Evolutionary conservation across 2,888 invertebrate species (phyloP).

Genomic region (Volucella zonaria): DNA sequence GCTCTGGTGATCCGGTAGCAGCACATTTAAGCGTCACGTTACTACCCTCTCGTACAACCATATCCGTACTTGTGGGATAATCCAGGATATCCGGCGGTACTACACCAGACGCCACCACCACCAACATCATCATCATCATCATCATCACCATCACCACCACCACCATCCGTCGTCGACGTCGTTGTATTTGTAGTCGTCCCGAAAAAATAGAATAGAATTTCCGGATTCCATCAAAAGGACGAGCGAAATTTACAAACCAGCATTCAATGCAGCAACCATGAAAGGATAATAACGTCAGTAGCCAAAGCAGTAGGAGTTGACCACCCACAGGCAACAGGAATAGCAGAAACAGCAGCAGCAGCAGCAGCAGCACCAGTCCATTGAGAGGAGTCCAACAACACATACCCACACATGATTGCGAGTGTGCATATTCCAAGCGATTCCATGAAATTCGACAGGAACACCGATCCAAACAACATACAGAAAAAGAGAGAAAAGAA

Average conservation of each 20-base stretch:
- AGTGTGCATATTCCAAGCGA: conserved; percentile 59
- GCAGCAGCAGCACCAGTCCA: conserved; percentile 15
- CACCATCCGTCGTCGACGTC: too few species aligned
- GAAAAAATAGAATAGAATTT: conserved; percentile 54
- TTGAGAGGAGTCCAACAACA: conserved; percentile 33
- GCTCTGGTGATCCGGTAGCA: conserved; percentile 93
- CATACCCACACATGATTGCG: conserved; percentile 14
- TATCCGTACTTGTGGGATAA: conserved; percentile 92
- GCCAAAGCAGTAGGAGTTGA: conserved; percentile 36
- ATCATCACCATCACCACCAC: conserved; percentile 2
- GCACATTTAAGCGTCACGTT: conserved; percentile 94
- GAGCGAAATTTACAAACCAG: conserved; percentile 68
- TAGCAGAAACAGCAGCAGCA: conserved; percentile 15
- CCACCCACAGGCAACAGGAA: conserved; percentile 47
- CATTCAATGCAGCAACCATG: conserved; percentile 72
- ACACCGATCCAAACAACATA: conserved; percentile 35
- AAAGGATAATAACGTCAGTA: conserved; percentile 70
- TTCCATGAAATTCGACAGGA: conserved; percentile 70
- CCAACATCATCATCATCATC: conserved; percentile 53
- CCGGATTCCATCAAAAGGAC: conserved; percentile 67
- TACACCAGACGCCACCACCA: conserved; percentile 80
- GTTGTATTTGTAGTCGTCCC: conserved; percentile 9
- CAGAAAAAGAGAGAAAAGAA: conserved; percentile 17
- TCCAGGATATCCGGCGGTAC: conserved; percentile 94
- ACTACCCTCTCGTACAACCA: conserved; percentile 93